These are phyloP conservation scores for Sylvicola cinctus DNA, from an alignment of 2,888 invertebrate genomes.

Conservation along the genomic window DNA sequence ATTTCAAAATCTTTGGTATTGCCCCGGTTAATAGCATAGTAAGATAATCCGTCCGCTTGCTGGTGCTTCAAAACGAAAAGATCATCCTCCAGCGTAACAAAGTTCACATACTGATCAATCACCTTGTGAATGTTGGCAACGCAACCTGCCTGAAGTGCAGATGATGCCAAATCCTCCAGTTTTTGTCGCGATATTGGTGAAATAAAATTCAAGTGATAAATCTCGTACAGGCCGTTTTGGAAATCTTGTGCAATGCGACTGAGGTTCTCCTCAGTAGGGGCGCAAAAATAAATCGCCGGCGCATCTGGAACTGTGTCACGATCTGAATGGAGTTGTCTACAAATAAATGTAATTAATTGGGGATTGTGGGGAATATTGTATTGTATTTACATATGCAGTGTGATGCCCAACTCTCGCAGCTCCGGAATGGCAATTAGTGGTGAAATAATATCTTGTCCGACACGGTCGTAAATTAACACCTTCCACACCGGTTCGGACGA, in stretches of 20 bases:
- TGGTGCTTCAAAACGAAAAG: slow-evolving; percentile 87
- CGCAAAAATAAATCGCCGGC: slow-evolving; percentile 94
- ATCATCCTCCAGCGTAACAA: slow-evolving; percentile 94
- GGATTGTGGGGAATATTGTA: slow-evolving; percentile 3
- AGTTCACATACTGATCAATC: slow-evolving; percentile 96
- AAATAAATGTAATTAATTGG: slow-evolving; percentile 10
- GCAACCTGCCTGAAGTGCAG: slow-evolving; percentile 75
- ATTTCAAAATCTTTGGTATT: slow-evolving; percentile 91
- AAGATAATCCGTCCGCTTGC: slow-evolving; percentile 75
- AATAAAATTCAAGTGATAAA: slow-evolving; percentile 91
- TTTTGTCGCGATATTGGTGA: slow-evolving; percentile 84
- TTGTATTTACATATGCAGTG: slow-evolving; percentile 76
- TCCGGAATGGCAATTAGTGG: slow-evolving; percentile 92
- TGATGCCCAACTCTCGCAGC: slow-evolving; percentile 86
- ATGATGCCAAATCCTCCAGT: slow-evolving; percentile 85
- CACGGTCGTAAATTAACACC: slow-evolving; percentile 84
- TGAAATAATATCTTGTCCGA: slow-evolving; percentile 96
- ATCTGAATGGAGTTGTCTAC: slow-evolving; percentile 68
- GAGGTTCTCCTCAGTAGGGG: slow-evolving; percentile 90
- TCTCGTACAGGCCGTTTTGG: slow-evolving; percentile 75
- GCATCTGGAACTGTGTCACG: slow-evolving; percentile 93
- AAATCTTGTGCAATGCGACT: slow-evolving; percentile 81
- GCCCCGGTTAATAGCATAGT: slow-evolving; percentile 87
- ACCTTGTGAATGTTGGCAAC: slow-evolving; percentile 88
- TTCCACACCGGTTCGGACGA: slow-evolving; percentile 88